Evolutionary conservation across 1,140 invertebrate genomes (phyloP), one percentile per base, ranked within the genome.

Genomic region (Macrobrachium nipponense): DNA sequence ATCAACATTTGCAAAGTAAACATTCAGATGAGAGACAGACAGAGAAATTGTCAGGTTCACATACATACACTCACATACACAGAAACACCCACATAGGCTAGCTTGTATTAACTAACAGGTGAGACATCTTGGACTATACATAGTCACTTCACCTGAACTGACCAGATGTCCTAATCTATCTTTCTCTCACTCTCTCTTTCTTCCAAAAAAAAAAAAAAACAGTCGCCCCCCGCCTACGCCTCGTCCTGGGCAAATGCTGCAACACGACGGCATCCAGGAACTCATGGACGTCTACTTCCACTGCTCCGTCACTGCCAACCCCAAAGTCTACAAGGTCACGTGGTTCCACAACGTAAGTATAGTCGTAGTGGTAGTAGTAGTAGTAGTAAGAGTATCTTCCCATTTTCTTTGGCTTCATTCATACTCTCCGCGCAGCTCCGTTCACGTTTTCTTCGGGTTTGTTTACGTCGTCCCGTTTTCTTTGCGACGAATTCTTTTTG

Each of bases 321-420:
- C 86, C 0, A 76, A 68, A 18, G 86, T 87, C 27, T 82, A 81
- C 75, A 81, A 87, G 43, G 72, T 87, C 86, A 82, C 80, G n/a
- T 87, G 86, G 86, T 82, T 60, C 72, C 79, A 82, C 17, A 87
- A 87, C 62, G 86, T 87, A 44, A 87, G 86, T 82, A n/a, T n/a
- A n/a, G n/a, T n/a, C n/a, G n/a, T n/a, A n/a, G n/a, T n/a, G n/a
- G 27, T 36, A 36, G 4, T 36, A 36, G 27, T 36, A 36, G 4
- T 36, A 36, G 27, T 4, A 36, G 1, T 36, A 36, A 36, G 27
- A 4, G 27, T 4, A 36, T 36, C 27, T 36, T 36, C 27, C 27
- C 27, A 4, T 36, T 36, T 36, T 36, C 27, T 36, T 2, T 36
- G 27, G 27, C 4, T 36, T 36, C 27, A 36, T 36, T 36, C 27